These are phyloP conservation scores for Ornithoptera alexandrae DNA, from an alignment of 2,888 invertebrate species.

Conservation along the genomic window DNA sequence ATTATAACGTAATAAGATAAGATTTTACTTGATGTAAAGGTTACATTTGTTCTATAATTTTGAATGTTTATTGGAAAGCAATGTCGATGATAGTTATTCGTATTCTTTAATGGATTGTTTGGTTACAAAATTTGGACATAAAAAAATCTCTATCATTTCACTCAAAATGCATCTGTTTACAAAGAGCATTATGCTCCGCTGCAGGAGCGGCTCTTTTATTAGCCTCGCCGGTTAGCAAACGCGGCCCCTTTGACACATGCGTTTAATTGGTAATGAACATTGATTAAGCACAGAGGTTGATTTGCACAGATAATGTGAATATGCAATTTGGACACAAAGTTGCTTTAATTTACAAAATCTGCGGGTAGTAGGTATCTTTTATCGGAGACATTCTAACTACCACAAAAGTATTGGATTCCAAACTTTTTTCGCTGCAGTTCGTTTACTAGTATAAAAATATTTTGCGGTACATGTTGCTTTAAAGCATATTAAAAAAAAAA, in stretches of 20 bases:
- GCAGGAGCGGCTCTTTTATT: slow-evolving; percentile 15
- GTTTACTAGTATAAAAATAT: too few relatives aligned
- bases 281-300: slow-evolving; percentile 21
- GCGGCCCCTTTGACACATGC: slow-evolving; percentile 36
- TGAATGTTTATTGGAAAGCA: background rate
- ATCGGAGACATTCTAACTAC: too few relatives aligned
- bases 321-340: background rate
- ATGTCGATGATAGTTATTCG: background rate
- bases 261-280: slow-evolving; percentile 38
- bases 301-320: background rate
- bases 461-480: too few relatives aligned
- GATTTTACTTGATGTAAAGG: background rate
- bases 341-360: background rate
- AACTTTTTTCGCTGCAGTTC: too few relatives aligned
- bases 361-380: background rate
- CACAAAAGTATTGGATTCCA: too few relatives aligned
- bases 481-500: too few relatives aligned
- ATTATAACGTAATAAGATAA: background rate
- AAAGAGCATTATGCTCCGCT: slow-evolving; percentile 9
- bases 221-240: slow-evolving; percentile 32
- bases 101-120: background rate
- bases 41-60: background rate
- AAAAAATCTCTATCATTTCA: background rate
- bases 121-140: background rate
- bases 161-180: background rate